Conservation (phyloP, 2,113 vertebrate genomes). For the Athene cunicularia region DNA sequence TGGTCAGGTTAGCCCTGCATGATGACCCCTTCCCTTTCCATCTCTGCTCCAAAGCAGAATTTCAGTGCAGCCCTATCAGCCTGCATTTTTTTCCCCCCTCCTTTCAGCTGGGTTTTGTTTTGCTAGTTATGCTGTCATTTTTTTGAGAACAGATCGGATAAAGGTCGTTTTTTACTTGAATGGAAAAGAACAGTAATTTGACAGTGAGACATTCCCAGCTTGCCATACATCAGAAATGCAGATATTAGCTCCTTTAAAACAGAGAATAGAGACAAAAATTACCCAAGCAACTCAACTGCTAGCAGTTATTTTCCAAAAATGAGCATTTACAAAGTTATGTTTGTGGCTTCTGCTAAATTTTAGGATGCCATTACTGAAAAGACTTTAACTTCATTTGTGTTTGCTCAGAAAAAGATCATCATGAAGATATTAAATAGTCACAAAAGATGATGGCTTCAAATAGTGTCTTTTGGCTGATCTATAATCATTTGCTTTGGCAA, state of each 20-base stretch:
- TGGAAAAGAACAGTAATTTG: slow-evolving; percentile 9
- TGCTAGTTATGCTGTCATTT: slow-evolving; percentile 20
- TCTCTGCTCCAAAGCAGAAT: neutral
- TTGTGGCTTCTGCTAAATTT: neutral
- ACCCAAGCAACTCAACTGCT: neutral
- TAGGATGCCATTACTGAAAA: neutral
- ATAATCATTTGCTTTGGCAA: slow-evolving; percentile 39
- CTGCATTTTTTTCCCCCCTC: neutral
- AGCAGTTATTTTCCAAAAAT: neutral
- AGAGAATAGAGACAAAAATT: neutral
- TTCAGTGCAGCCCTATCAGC: neutral
- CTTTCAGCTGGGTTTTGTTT: neutral
- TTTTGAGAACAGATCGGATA: neutral
- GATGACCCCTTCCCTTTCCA: neutral
- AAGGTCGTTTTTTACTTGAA: slow-evolving; percentile 46
- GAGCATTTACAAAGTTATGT: neutral
- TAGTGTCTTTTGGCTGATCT: slow-evolving; percentile 21
- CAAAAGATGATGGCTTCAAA: slow-evolving; percentile 29
- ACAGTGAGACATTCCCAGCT: slow-evolving; percentile 14
- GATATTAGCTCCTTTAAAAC: neutral
- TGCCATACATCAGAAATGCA: neutral
- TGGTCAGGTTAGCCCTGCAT: neutral
- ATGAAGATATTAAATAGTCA: neutral
- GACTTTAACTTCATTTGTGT: neutral
- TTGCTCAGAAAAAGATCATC: neutral